Base-by-base conservation (phyloP, 2,888 invertebrate genomes). In the Ornithoptera priamus region DNA sequence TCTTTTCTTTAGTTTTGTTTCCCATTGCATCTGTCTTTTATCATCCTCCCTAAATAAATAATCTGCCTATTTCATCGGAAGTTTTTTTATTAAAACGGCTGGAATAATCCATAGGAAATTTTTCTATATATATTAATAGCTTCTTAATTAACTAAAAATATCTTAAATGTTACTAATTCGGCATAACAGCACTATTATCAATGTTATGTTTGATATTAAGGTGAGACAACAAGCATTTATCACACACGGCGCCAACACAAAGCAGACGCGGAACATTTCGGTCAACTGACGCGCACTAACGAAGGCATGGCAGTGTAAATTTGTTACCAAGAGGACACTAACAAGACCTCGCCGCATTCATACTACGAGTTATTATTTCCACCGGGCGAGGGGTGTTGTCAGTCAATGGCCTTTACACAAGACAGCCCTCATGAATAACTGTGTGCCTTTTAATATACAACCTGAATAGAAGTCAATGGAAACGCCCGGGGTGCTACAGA, bases 291-390 rank as follows among this genome's bases (percentile, higher is more conserved):
- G 63, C 60, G 59, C 67, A 67, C 67, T 70, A 70, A 70, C 67
- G 67, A 70, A 70, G 63, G 63, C 70, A 70, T 20, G 62, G 46
- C 59, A 53, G 58, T 70, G 69, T 62, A 63, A 56, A 66, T 66
- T 70, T 65, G 60, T 65, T 62, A 70, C 69, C 30, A 18, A 39
- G 36, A 62, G 65, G 62, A 62, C 62, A 30, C 69, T 69, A 69
- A 66, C 69, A 69, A 69, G 69, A 58, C 58, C 65, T 67, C 36
- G 63, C 58, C 68, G 62, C 58, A 69, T 69, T 69, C 69, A 69
- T 46, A 10, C 60, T 3, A 59, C 46, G 69, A 69, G 69, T 69
- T 65, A 69, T 65, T 69, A 69, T 69, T 61, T 65, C 61, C 57
- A 56, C 42, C 62, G 50, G 59, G 60, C 50, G 60, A 30, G 24